These are phyloP conservation scores for Drosophila seguyi DNA, from an alignment of 1,140 invertebrate species.

Conservation along the genomic window DNA sequence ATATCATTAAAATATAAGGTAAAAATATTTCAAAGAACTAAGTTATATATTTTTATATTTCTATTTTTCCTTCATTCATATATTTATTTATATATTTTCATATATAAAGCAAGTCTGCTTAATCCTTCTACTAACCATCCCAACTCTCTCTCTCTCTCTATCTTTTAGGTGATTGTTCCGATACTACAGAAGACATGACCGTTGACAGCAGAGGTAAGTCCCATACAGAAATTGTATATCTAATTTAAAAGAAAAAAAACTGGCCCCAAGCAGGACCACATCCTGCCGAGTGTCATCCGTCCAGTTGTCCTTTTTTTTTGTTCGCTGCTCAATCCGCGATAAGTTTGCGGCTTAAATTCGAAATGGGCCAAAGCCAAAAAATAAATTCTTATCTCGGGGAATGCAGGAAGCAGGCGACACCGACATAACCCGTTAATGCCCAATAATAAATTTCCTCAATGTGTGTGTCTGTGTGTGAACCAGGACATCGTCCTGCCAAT, in stretches of 20 bases:
- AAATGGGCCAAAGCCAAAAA: constrained; percentile 55
- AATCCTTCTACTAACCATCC: background rate
- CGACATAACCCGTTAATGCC: constrained; percentile 76
- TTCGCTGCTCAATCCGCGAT: constrained; percentile 48
- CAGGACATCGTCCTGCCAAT: constrained; percentile 53
- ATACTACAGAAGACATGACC: constrained; percentile 85
- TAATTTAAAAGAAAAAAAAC: constrained; percentile 1
- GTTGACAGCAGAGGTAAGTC: constrained; percentile 84
- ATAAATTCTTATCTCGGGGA: constrained; percentile 63
- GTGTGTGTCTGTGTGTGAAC: constrained; percentile 10
- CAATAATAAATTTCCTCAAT: constrained; percentile 69
- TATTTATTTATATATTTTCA: too few relatives aligned
- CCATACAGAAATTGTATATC: background rate
- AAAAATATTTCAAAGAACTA: too few relatives aligned
- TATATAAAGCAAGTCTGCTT: too few relatives aligned
- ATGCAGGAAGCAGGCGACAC: constrained; percentile 48
- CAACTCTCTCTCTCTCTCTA: constrained; percentile 7
- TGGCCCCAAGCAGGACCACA: background rate
- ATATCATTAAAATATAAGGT: too few relatives aligned
- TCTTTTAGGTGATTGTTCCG: constrained; percentile 83
- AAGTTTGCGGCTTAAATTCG: constrained; percentile 44
- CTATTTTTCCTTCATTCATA: too few relatives aligned
- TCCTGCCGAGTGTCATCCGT: constrained; percentile 11
- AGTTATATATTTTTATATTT: too few relatives aligned
- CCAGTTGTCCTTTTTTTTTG: constrained; percentile 19